Conservation (phyloP, 2,113 vertebrate species). For the Ivindomyrus marchei region DNA sequence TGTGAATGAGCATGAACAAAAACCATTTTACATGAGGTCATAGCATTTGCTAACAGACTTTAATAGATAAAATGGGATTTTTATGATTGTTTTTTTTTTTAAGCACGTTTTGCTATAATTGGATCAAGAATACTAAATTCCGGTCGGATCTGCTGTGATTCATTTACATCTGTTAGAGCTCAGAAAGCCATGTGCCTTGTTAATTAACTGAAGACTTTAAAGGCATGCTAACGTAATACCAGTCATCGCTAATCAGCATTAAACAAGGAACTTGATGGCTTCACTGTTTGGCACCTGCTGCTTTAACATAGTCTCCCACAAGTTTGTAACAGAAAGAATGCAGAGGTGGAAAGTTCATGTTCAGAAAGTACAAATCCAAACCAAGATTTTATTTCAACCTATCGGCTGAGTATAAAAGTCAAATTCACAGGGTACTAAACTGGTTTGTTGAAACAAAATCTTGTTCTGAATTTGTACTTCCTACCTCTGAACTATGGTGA, state of each 20-base stretch:
- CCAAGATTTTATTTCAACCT: background rate
- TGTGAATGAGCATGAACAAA: conserved; percentile 17
- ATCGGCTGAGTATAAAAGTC: background rate
- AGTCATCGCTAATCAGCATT: conserved; percentile 32
- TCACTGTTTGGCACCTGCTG: conserved; percentile 22
- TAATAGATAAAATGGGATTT: conserved; percentile 38
- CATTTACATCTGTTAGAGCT: conserved; percentile 40
- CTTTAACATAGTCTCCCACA: conserved; percentile 10
- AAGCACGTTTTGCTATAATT: conserved; percentile 41
- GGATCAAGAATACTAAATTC: conserved; percentile 37
- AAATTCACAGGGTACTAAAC: background rate
- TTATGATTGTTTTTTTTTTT: conserved; percentile 20
- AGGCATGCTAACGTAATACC: conserved; percentile 33
- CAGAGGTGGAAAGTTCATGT: background rate
- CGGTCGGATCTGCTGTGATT: conserved; percentile 32
- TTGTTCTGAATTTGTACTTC: background rate
- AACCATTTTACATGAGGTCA: conserved; percentile 40
- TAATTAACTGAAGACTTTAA: conserved; percentile 40
- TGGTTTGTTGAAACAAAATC: background rate
- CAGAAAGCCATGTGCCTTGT: conserved; percentile 22
- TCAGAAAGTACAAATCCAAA: background rate
- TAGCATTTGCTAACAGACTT: conserved; percentile 38
- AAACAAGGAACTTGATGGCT: conserved; percentile 29
- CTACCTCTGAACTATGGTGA: background rate
- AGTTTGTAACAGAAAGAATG: background rate